Conservation (phyloP, 2,888 invertebrate genomes). For the Cepaea hortensis region DNA sequence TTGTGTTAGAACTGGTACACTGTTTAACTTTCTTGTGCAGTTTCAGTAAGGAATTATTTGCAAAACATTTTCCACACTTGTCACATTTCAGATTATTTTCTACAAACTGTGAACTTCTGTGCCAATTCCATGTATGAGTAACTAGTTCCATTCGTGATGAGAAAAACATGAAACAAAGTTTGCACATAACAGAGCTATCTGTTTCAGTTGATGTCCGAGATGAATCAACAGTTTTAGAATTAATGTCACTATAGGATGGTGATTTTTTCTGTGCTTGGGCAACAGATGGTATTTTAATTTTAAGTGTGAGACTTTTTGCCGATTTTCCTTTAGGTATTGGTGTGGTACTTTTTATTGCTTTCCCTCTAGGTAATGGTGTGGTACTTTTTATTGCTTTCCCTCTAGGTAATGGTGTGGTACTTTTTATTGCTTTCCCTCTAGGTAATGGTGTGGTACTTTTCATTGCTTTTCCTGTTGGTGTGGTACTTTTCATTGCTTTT, state of each 20-base stretch:
- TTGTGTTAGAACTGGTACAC: background rate
- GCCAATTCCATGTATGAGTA: slow-evolving; percentile 19
- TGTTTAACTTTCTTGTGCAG: background rate
- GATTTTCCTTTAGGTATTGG: background rate
- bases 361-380: background rate
- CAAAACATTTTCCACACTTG: background rate
- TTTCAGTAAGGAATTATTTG: background rate
- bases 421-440: background rate
- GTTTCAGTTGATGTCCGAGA: background rate
- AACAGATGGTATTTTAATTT: too few species aligned
- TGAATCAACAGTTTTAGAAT: too few species aligned
- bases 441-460: too few species aligned
- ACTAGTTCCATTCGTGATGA: background rate
- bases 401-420: background rate
- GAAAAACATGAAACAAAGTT: slow-evolving; percentile 5
- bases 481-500: too few species aligned
- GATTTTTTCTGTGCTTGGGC: too few species aligned
- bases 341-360: background rate
- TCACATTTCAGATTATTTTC: too few species aligned
- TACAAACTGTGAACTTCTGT: background rate
- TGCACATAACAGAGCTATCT: background rate
- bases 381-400: background rate
- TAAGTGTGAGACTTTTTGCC: too few species aligned
- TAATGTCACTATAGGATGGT: too few species aligned
- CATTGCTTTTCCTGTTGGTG: too few species aligned